A percentile compares a stretch with the other conserved stretches of the same genome.
These are phyloP conservation scores for Himalopsyche kuldschensis DNA, from an alignment of 2,888 invertebrate species.

Conservation along the genomic window DNA sequence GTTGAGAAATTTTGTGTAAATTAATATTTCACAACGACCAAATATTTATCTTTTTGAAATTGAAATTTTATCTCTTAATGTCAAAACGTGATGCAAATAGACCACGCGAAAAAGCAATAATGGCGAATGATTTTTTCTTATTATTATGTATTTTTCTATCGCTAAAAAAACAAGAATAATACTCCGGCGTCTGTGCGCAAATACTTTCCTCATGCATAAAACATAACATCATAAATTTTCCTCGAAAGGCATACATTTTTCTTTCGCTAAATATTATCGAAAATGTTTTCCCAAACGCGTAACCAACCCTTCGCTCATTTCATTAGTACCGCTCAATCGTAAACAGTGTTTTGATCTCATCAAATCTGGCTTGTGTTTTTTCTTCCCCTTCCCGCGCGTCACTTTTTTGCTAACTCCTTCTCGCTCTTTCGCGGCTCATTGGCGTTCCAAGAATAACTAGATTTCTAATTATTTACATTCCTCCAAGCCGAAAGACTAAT, in stretches of 20 bases:
- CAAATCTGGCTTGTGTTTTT: neutral
- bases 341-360: neutral
- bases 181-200: neutral
- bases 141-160: neutral
- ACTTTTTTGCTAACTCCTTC: neutral
- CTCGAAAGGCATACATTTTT: neutral
- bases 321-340: neutral
- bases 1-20: too few relatives aligned
- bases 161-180: neutral
- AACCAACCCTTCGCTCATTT: neutral
- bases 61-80: too few relatives aligned
- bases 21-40: too few relatives aligned
- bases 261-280: neutral
- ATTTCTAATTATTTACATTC: neutral
- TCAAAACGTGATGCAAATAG: too few relatives aligned
- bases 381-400: neutral
- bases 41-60: too few relatives aligned
- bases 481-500: too few relatives aligned
- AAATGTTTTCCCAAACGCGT: neutral
- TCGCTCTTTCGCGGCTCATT: neutral
- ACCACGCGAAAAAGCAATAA: too few relatives aligned
- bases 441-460: neutral
- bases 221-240: neutral
- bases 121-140: neutral
- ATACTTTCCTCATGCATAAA: neutral